Evolutionary conservation across 92 coral and sea anemone species (phyloP), one percentile per base, ranked within the genome.

Genomic region (Hydrozoanthus gracilis): DNA sequence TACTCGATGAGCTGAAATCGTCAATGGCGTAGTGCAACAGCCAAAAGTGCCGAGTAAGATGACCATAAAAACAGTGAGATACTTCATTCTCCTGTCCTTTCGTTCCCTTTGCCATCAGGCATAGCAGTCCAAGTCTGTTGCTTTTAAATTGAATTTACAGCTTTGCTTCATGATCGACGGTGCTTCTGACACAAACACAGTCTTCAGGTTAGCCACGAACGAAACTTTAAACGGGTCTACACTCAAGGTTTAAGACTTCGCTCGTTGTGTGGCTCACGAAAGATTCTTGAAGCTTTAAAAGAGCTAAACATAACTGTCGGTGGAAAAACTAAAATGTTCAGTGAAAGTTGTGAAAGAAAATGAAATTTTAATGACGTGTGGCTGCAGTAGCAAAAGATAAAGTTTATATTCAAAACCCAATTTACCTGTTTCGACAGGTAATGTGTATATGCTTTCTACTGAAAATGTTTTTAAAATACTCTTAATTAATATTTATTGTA

Each of bases 1-100:
- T 13, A 87, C 85, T 1, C 89, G 89, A 51, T 87, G 60, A 55
- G 89, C 89, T 17, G 79, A 55, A 17, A 14, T 80, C 60, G 47
- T 44, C 2, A 3, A 44, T 48, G 73, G 17, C 11, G 48, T n/a
- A 14, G 20, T 8, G 12, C 55, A 80, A 11, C 85, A 64, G 10
- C 69, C 48, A 66, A 47, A 5, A 17, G 27, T 6, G 3, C 46
- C 44, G n/a, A 64, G 85, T n/a, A 80, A 64, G 54, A 65, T 35
- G 5, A 65, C 60, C 72, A 65, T 5, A 12, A 8, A 56, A 20
- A 60, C 5, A 4, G 5, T 52, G 8, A 74, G 61, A 80, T 8
- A 18, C 73, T 51, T 48, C 15, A 49, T 47, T 67, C 12, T 61
- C 16, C 51, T 72, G 3, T 17, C 17, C 73, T 16, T 39, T 64